A percentile compares a stretch with the other conserved stretches of the same genome.
Conservation (phyloP, 2,113 vertebrate species). For the Hemiscyllium ocellatum region DNA sequence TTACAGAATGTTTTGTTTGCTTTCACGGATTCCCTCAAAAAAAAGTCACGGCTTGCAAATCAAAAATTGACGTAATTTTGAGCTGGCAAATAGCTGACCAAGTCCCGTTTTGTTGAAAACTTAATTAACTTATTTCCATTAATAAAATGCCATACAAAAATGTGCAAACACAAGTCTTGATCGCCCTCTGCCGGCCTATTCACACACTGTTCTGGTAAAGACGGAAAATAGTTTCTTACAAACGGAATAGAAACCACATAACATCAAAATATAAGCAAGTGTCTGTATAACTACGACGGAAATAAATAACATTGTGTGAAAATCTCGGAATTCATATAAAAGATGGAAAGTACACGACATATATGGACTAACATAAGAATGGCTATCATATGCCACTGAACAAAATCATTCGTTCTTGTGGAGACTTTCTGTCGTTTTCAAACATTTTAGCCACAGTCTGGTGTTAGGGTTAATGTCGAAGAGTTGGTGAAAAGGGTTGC, state of each 20-base stretch:
- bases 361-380: too few relatives aligned
- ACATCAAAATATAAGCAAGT: constrained; percentile 11
- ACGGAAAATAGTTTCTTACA: not conserved
- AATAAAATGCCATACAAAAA: not conserved
- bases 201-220: not conserved
- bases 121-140: not conserved
- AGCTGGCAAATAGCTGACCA: not conserved
- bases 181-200: constrained; percentile 23
- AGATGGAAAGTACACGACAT: not conserved
- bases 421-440: not conserved
- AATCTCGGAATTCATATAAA: not conserved
- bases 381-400: not conserved
- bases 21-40: not conserved
- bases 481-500: constrained; percentile 10
- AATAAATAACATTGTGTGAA: not conserved
- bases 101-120: not conserved
- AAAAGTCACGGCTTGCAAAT: not conserved
- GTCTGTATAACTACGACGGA: not conserved
- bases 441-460: not conserved
- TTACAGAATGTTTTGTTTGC: not conserved
- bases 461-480: constrained; percentile 15
- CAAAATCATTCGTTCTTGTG: constrained; percentile 9
- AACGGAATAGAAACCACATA: not conserved
- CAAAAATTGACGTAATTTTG: not conserved
- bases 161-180: constrained; percentile 20